Conservation (phyloP, 2,797 vertebrate genomes). For the Uromys caudimaculatus region DNA sequence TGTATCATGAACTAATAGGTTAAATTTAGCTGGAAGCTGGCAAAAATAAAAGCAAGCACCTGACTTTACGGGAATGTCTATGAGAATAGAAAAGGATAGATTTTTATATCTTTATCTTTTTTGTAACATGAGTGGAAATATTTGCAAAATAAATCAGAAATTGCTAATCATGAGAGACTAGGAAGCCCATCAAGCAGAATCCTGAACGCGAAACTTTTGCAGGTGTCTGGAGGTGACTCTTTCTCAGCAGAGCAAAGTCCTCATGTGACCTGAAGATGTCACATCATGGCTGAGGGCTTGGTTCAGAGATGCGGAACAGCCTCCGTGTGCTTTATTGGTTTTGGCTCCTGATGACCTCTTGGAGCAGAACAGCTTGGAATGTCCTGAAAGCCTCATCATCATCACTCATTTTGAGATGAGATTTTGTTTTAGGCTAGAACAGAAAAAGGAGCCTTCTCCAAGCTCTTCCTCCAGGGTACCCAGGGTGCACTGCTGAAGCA, state of each 20-base stretch:
- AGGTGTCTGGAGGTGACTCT: constrained; percentile 83
- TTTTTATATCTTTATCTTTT: constrained; percentile 25
- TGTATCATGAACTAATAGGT: constrained; percentile 35
- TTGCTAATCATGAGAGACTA: constrained; percentile 47
- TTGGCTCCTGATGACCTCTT: constrained; percentile 87
- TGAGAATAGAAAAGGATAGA: neutral
- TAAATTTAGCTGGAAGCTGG: constrained; percentile 28
- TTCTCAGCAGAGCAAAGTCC: constrained; percentile 81
- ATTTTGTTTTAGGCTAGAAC: constrained; percentile 59
- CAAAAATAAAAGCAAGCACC: neutral
- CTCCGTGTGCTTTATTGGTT: constrained; percentile 86
- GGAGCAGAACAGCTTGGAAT: constrained; percentile 84
- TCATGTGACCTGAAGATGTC: constrained; percentile 82
- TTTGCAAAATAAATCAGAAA: constrained; percentile 73
- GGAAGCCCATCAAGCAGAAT: constrained; percentile 67
- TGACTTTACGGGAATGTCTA: neutral
- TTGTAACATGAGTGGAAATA: constrained; percentile 49
- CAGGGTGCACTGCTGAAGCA: constrained; percentile 68
- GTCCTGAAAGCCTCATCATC: constrained; percentile 84
- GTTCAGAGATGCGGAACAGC: constrained; percentile 80
- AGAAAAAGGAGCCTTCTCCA: constrained; percentile 79
- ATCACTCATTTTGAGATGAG: constrained; percentile 82
- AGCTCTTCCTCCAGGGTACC: constrained; percentile 68
- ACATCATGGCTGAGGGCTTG: constrained; percentile 85
- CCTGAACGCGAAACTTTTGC: constrained; percentile 78